Base-by-base conservation (phyloP, 2,113 vertebrate genomes). In the Mugil cephalus region DNA sequence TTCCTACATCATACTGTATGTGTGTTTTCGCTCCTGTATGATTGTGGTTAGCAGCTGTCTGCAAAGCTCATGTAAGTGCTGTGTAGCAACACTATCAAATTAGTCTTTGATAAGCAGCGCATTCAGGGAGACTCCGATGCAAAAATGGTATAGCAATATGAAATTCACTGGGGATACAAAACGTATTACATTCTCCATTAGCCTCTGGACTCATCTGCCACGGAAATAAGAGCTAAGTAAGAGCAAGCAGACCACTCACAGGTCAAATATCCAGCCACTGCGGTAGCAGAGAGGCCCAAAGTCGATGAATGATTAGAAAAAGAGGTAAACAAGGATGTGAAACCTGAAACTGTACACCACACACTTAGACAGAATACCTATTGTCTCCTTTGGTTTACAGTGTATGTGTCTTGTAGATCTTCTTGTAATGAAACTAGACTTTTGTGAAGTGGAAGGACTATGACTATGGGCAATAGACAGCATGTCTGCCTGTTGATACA, bases 121-220 rank as follows among this genome's bases (percentile, higher is more conserved):
- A 61, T 53, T 39, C 78, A 69, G 35, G 75, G 42, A 75, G 75
- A 77, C 68, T 82, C 47, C n/a, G 17, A 12, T 61, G 50, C 52
- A 69, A 71, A 86, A 42, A 64, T 34, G 34, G 51, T 51, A 70
- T 10, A 47, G 52, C 38, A 8, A 71, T 52, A 76, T 83, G 63
- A 80, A 75, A 81, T 66, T 79, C 81, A 83, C 77, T 36, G 6
- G 65, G 70, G 71, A 30, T 69, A 54, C 6, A n/a, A 72, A 74
- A 72, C 75, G 21, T 65, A 86, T 84, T 69, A 71, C 42, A 54
- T 50, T 67, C 74, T 77, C 77, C 85, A 87, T 89, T 88, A 89
- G 77, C 79, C 75, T 80, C 64, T 60, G 51, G 74, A 66, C 67
- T 84, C 79, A 69, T 82, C 77, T 82, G 72, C 78, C 77, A 71